phyloP scores from a whole-genome alignment of 2,113 vertebrate species.

The Rousettus leschenaultii region DNA sequence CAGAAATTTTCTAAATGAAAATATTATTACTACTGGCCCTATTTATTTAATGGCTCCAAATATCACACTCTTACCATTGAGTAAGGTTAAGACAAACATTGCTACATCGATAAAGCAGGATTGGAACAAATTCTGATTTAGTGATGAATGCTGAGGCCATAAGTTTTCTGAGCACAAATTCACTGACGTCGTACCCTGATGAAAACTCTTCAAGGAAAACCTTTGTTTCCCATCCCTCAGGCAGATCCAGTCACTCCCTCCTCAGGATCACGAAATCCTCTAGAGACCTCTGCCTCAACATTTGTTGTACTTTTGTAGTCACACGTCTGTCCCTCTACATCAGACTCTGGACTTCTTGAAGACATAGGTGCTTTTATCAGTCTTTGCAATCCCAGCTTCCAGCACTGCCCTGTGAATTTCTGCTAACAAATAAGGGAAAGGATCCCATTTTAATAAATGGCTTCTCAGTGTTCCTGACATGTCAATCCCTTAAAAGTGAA shows the following conservation, averaged over 20 bases:
- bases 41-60: neutral
- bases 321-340: neutral
- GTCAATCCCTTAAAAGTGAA: conserved; percentile 5
- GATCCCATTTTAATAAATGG: neutral
- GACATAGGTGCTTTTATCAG: neutral
- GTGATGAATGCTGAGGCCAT: neutral
- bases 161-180: neutral
- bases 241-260: neutral
- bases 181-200: neutral
- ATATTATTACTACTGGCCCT: neutral
- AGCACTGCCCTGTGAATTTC: conserved; percentile 15
- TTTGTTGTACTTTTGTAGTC: neutral
- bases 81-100: neutral
- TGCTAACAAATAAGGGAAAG: neutral
- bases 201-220: neutral
- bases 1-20: conserved; percentile 40
- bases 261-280: neutral
- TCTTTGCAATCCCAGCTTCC: neutral
- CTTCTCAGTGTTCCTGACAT: neutral
- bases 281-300: neutral
- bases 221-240: neutral
- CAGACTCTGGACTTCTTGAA: neutral
- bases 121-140: conserved; percentile 8
- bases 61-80: neutral
- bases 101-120: neutral